These are phyloP conservation scores for Shinisaurus crocodilurus DNA, from an alignment of 2,113 vertebrate genomes.

Conservation along the genomic window DNA sequence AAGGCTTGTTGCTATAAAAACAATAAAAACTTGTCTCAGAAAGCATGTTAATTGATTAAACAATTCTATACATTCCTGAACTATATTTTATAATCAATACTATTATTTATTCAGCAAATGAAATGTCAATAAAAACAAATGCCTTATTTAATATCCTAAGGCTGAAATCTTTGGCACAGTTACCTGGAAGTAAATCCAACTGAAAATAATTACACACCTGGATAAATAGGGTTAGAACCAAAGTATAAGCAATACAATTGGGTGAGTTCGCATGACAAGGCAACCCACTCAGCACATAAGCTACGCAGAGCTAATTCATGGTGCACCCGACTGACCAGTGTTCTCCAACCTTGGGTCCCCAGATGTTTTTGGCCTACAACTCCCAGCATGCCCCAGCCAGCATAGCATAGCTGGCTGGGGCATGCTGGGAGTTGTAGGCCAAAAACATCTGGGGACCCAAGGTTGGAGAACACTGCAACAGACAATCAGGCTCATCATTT, in stretches of 20 bases:
- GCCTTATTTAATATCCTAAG: background rate
- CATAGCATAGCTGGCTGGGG: no score
- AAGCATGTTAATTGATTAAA: slow-evolving; percentile 7
- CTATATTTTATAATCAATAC: background rate
- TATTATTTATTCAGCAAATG: slow-evolving; percentile 2
- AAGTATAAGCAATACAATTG: background rate
- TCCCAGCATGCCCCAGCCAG: no score
- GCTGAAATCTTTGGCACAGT: background rate
- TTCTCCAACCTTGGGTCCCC: no score
- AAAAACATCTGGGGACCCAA: no score
- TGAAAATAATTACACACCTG: background rate
- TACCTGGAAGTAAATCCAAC: background rate
- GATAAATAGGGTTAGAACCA: background rate
- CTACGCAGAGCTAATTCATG: no score
- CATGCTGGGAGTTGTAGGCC: no score
- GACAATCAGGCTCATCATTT: no score
- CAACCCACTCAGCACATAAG: no score
- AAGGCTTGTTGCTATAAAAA: slow-evolving; percentile 92
- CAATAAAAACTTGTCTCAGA: slow-evolving; percentile 52
- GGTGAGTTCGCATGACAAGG: no score
- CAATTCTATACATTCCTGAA: background rate
- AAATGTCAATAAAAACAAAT: background rate
- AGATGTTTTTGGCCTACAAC: no score
- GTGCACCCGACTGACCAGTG: no score
- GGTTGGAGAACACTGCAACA: no score